A percentile compares a stretch with the other conserved stretches of the same genome.
Evolutionary conservation across 2,797 vertebrate species (phyloP).

Genomic region (Aldrovandia affinis): DNA sequence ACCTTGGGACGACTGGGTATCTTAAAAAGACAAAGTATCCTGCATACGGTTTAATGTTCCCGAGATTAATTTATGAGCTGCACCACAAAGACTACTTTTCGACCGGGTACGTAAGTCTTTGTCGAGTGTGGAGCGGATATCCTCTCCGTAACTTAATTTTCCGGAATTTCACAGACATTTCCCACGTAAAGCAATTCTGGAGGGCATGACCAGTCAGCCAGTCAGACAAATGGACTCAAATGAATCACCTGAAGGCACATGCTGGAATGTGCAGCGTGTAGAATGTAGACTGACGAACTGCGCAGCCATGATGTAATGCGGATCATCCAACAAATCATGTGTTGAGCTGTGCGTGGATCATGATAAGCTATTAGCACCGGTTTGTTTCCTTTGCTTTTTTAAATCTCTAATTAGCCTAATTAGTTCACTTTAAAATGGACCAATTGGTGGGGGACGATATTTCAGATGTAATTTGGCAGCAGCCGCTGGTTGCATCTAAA

Average conservation of each 20-base stretch:
- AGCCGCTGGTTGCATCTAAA: constrained; percentile 1
- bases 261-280: not conserved
- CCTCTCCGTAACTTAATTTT: not conserved
- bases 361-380: constrained; percentile 16
- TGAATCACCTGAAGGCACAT: constrained; percentile 24
- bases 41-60: not conserved
- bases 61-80: not conserved
- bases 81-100: not conserved
- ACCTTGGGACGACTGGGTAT: not conserved
- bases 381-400: constrained; percentile 16
- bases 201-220: not conserved
- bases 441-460: not conserved
- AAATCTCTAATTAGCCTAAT: constrained; percentile 44
- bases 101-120: not conserved
- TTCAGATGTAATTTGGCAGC: not conserved
- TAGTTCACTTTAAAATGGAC: constrained; percentile 40
- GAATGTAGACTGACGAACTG: not conserved
- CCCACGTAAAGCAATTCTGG: not conserved
- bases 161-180: not conserved
- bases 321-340: constrained; percentile 13
- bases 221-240: constrained; percentile 22
- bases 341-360: constrained; percentile 19
- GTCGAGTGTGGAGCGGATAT: not conserved
- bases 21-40: not conserved
- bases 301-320: constrained; percentile 5